Evolutionary conservation across 1,140 invertebrate species (phyloP).

Genomic region (Phymastichus coffea): DNA sequence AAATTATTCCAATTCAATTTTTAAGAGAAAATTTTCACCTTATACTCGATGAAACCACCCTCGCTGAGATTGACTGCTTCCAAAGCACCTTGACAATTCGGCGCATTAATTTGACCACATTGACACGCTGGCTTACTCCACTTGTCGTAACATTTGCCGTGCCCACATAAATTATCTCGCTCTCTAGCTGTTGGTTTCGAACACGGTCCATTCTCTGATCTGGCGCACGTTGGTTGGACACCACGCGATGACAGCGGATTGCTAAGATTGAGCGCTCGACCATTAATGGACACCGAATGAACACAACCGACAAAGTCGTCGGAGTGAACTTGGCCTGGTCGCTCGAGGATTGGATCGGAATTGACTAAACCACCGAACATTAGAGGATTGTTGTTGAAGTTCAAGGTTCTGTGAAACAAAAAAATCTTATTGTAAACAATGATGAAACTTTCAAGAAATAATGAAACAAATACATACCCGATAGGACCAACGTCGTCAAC

Average conservation of each 20-base stretch:
- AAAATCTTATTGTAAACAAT: conserved; percentile 12
- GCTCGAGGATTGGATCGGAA: conserved; percentile 80
- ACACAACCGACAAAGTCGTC: conserved; percentile 93
- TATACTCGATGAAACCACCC: conserved; percentile 77
- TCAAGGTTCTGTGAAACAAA: conserved; percentile 73
- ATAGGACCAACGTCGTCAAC: conserved; percentile 80
- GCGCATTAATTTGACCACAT: conserved; percentile 69
- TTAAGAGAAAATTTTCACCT: conserved; percentile 40
- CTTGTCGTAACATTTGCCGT: conserved; percentile 76
- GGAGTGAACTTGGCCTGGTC: conserved; percentile 83
- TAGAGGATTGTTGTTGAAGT: conserved; percentile 86
- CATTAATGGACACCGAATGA: conserved; percentile 86
- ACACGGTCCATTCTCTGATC: conserved; percentile 65
- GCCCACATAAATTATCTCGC: conserved; percentile 62
- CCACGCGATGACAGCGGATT: conserved; percentile 71
- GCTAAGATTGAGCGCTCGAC: conserved; percentile 75
- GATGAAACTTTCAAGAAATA: conserved; percentile 3
- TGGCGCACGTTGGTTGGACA: conserved; percentile 74
- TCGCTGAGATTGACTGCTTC: conserved; percentile 76
- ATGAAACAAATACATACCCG: conserved; percentile 63
- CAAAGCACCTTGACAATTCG: conserved; percentile 76
- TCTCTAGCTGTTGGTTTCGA: conserved; percentile 49
- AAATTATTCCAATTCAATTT: too few species aligned
- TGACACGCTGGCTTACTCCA: conserved; percentile 76
- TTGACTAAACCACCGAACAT: conserved; percentile 81